A percentile compares a stretch with the other conserved stretches of the same genome.
phyloP scores from a whole-genome alignment of 92 coral and sea anemone genomes.

The Metridium senile region DNA sequence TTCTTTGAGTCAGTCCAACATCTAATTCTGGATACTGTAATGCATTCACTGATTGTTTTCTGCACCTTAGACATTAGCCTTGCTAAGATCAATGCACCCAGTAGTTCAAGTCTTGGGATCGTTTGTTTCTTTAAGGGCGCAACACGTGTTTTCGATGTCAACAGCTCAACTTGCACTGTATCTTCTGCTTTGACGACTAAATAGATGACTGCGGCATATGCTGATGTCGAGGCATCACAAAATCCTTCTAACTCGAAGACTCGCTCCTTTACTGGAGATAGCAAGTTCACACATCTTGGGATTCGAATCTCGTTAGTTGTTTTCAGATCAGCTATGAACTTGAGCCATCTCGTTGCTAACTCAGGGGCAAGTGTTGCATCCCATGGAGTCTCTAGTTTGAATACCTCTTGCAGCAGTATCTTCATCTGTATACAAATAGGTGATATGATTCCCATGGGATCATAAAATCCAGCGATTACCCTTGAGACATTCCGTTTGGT shows the following conservation, averaged over 20 bases:
- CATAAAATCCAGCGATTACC: slow-evolving; percentile 47
- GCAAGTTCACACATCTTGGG: slow-evolving; percentile 32
- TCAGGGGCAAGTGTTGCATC: slow-evolving; percentile 38
- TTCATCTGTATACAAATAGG: slow-evolving; percentile 48
- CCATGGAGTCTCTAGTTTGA: slow-evolving; percentile 39
- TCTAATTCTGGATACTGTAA: slow-evolving; percentile 11
- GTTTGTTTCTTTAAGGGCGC: slow-evolving; percentile 45
- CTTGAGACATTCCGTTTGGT: slow-evolving; percentile 34
- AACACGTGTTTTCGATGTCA: slow-evolving; percentile 43
- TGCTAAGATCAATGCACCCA: slow-evolving; percentile 37
- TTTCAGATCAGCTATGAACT: slow-evolving; percentile 30
- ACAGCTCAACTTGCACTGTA: not conserved
- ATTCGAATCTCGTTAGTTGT: slow-evolving; percentile 16
- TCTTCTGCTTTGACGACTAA: slow-evolving; percentile 29
- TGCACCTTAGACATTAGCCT: slow-evolving; percentile 28
- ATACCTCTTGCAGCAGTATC: slow-evolving; percentile 48
- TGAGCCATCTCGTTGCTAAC: slow-evolving; percentile 30
- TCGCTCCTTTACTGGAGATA: not conserved
- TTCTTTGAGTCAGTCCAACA: slow-evolving; percentile 62
- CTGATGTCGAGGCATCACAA: slow-evolving; percentile 32
- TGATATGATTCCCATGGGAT: slow-evolving; percentile 52
- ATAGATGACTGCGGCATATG: slow-evolving; percentile 63
- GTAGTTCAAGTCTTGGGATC: slow-evolving; percentile 43
- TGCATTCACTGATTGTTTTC: slow-evolving; percentile 13
- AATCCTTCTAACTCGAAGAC: not conserved